These are phyloP conservation scores for Pelodytes ibericus DNA, from an alignment of 2,797 vertebrate species.

Conservation along the genomic window DNA sequence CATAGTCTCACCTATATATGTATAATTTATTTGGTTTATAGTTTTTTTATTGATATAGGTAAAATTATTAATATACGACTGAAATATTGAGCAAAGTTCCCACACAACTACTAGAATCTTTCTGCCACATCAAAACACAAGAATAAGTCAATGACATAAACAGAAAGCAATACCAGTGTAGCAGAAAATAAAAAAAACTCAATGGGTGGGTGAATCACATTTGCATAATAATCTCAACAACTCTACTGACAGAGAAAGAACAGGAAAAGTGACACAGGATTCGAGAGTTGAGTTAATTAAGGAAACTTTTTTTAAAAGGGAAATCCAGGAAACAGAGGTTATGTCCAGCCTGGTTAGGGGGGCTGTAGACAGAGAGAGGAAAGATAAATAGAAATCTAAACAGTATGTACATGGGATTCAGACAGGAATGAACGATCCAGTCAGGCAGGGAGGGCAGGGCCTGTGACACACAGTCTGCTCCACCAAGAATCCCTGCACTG, in stretches of 20 bases:
- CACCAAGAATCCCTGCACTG: background rate
- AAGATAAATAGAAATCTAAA: background rate
- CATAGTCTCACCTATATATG: too few species aligned
- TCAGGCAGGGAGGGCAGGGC: background rate
- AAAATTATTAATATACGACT: too few species aligned
- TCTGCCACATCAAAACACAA: background rate
- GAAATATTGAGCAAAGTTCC: too few species aligned
- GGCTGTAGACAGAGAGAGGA: background rate
- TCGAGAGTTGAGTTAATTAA: background rate
- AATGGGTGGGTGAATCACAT: too few species aligned
- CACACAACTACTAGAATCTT: background rate
- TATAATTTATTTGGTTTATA: too few species aligned
- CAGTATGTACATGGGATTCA: background rate
- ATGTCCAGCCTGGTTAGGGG: background rate
- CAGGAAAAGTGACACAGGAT: background rate
- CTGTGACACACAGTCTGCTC: background rate
- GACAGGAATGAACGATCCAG: background rate
- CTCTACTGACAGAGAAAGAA: background rate
- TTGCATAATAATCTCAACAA: too few species aligned
- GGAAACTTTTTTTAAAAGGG: background rate
- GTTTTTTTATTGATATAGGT: too few species aligned
- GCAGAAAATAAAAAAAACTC: too few species aligned
- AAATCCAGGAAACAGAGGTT: background rate
- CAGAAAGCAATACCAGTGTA: too few species aligned
- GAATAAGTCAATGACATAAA: background rate